Base-by-base conservation (phyloP, 2,888 invertebrate species). In the Enchytraeus crypticus region DNA sequence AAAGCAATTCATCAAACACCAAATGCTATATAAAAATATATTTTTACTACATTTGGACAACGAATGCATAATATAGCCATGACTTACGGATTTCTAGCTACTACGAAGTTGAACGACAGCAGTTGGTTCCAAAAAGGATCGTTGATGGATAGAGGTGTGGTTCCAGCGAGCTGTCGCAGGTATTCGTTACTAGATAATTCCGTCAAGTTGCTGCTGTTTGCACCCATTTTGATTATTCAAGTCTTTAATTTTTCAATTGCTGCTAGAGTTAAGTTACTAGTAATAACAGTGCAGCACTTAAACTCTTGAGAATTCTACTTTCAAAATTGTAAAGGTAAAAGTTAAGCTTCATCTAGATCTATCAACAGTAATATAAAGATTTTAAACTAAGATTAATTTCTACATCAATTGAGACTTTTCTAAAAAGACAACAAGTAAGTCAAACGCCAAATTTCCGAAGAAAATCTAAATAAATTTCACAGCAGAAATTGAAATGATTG, bases 41-140 rank as follows among this genome's bases (percentile, higher is more conserved):
- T n/a, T n/a, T n/a, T n/a, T n/a, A n/a, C n/a, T n/a, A 26, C 1
- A 46, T 4, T 21, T 34, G 29, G 3, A 38, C 21, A 43, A 34
- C 46, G 29, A 23, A 29, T 57, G 18, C 18, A 32, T 21, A 5
- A 46, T 21, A 56, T n/a, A 49, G 8, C 3, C 2, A 58, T 56
- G 46, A 38, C 55, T 61, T 69, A 78, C 78, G 75, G 75, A 71
- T 86, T 87, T 49, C 84, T 83, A 0, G 92, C 92, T 62, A 90
- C 86, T 43, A 85, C 84, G 70, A 93, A 87, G 68, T 92, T 90
- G 75, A 92, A 98, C 0, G 93, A 88, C 43, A 98, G 82, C 67
- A 98, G 84, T 68, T 88, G 86, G 76, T 91, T 91, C 97, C 97
- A 98, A 78, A 91, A 95, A 0, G 88, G 88, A 76, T 92, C 90